Evolutionary conservation across 2,888 invertebrate genomes (phyloP).

Genomic region (Neoaliturus tenellus): DNA sequence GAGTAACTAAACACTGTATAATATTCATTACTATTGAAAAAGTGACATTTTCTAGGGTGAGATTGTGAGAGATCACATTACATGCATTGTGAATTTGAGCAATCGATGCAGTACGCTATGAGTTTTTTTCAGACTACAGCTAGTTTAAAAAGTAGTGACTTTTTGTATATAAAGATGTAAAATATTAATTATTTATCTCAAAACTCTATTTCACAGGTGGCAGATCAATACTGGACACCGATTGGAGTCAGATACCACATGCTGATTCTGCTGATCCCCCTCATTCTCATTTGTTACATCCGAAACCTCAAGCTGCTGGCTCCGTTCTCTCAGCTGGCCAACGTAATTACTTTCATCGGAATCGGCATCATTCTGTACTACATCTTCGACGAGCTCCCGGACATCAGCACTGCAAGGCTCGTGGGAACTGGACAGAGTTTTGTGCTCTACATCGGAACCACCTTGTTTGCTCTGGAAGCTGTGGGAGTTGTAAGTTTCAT

Average conservation of each 20-base stretch:
- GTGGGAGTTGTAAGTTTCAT: conserved; percentile 82
- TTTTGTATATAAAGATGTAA: no score
- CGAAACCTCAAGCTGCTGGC: conserved; percentile 87
- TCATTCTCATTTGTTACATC: conserved; percentile 83
- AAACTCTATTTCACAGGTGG: no score
- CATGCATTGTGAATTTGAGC: no score
- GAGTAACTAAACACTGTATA: no score
- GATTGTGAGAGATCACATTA: no score
- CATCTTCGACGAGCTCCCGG: conserved; percentile 79
- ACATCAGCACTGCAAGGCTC: conserved; percentile 74
- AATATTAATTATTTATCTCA: no score
- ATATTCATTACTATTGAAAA: no score
- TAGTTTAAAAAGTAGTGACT: no score
- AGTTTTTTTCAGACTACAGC: no score
- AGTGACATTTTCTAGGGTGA: no score
- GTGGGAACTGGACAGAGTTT: conserved; percentile 75
- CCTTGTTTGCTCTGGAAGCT: conserved; percentile 91
- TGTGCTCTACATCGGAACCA: conserved; percentile 92
- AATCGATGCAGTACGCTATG: no score
- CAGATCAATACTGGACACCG: conserved; percentile 70
- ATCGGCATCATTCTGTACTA: conserved; percentile 85
- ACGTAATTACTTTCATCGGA: conserved; percentile 85
- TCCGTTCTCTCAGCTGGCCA: conserved; percentile 90
- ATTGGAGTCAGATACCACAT: conserved; percentile 77
- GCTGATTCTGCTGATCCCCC: conserved; percentile 82